These are phyloP conservation scores for Sebastes elongatus DNA, from an alignment of 2,797 vertebrate species.

Conservation along the genomic window DNA sequence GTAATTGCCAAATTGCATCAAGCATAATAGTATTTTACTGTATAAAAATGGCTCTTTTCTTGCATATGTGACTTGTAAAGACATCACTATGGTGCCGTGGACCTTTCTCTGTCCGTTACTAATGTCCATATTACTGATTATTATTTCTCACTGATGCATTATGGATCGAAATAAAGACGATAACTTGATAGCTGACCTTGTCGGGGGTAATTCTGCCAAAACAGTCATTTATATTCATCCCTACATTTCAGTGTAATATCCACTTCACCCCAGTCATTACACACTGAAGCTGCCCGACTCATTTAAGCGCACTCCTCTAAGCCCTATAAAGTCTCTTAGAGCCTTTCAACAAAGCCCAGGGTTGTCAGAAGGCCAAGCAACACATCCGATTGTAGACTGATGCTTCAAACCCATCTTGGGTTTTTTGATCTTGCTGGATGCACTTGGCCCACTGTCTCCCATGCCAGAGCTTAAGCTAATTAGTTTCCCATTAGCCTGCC, in stretches of 20 bases:
- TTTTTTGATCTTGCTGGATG: conserved; percentile 66
- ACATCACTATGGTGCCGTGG: not conserved
- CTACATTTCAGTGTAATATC: conserved; percentile 51
- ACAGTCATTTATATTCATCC: conserved; percentile 53
- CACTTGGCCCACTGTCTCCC: conserved; percentile 52
- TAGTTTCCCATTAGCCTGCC: conserved; percentile 74
- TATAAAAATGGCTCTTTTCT: not conserved
- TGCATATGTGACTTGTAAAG: not conserved
- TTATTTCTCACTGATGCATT: conserved; percentile 7
- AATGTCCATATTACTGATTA: not conserved
- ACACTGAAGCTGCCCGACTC: conserved; percentile 37
- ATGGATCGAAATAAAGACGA: conserved; percentile 43
- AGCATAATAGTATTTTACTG: conserved; percentile 5
- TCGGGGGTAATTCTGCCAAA: conserved; percentile 41
- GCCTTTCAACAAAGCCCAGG: conserved; percentile 60
- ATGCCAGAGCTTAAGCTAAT: conserved; percentile 78
- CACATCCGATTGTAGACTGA: conserved; percentile 56
- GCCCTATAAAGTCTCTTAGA: conserved; percentile 58
- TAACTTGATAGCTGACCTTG: conserved; percentile 37
- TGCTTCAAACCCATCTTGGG: conserved; percentile 66
- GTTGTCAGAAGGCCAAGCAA: conserved; percentile 60
- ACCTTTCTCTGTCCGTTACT: not conserved
- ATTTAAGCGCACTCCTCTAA: conserved; percentile 56
- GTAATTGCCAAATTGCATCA: not conserved
- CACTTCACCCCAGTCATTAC: conserved; percentile 62